Percentiles rank a stretch among this genome's conserved stretches.
phyloP scores from a whole-genome alignment of 2,888 invertebrate species.

The Ectobius pallidus region DNA sequence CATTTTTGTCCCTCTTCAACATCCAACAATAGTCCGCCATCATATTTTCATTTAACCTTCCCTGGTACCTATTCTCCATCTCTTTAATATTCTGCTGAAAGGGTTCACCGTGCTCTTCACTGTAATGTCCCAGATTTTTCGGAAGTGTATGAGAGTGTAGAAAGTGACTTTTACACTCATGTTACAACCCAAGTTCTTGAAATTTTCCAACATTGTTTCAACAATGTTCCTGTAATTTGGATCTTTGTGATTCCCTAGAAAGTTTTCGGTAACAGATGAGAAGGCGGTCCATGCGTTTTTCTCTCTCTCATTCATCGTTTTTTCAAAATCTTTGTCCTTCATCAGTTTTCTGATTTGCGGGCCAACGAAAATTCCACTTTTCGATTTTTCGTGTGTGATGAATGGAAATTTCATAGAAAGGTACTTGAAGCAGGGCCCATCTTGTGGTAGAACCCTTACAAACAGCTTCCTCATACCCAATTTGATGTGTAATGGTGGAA shows the following conservation, averaged over 20 bases:
- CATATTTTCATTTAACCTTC: not conserved
- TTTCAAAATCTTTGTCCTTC: not conserved
- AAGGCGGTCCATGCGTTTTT: not conserved
- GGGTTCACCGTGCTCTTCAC: not conserved
- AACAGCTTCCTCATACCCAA: not conserved
- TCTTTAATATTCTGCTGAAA: not conserved
- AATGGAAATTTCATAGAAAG: not conserved
- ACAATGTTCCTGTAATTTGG: no score
- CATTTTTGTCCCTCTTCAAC: not conserved
- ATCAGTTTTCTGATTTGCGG: not conserved
- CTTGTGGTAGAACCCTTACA: not conserved
- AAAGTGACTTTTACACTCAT: not conserved
- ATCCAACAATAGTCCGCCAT: not conserved
- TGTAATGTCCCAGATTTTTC: not conserved
- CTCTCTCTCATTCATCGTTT: not conserved
- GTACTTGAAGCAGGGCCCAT: no score
- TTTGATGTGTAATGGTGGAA: not conserved
- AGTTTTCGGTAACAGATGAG: no score
- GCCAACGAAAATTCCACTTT: not conserved
- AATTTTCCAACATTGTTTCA: no score
- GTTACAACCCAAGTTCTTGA: no score
- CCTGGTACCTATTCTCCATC: no score
- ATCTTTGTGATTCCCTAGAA: no score
- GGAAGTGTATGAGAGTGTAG: not conserved
- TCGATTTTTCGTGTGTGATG: not conserved